Conservation (phyloP, 2,888 invertebrate species). For the Eudemis profundana region DNA sequence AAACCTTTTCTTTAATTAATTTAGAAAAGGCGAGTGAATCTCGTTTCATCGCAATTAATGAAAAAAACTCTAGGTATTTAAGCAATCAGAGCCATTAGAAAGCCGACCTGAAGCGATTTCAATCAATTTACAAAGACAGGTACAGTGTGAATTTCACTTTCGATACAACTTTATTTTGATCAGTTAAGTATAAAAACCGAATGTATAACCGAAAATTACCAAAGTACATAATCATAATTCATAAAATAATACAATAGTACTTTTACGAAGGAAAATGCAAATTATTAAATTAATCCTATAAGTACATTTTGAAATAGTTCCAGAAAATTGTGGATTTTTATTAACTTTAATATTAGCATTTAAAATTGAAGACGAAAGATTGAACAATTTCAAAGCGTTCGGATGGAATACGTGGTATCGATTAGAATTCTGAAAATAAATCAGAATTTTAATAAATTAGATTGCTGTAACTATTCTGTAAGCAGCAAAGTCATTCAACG, state of each 20-base stretch:
- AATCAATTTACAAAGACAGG: not conserved
- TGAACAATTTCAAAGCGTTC: not conserved
- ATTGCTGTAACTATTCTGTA: too few species aligned
- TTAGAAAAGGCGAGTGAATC: slow-evolving; percentile 10
- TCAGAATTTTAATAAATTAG: not conserved
- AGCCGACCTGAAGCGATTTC: not conserved
- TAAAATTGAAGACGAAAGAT: not conserved
- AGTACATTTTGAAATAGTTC: not conserved
- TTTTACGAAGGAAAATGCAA: too few species aligned
- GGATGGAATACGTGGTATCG: not conserved
- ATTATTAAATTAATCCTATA: not conserved
- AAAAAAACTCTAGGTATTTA: slow-evolving; percentile 8
- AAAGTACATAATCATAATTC: not conserved
- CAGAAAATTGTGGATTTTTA: not conserved
- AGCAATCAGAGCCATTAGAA: slow-evolving; percentile 13
- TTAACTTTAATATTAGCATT: not conserved
- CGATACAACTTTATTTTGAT: too few species aligned
- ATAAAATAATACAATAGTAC: not conserved
- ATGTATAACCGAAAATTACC: too few species aligned
- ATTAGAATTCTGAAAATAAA: too few species aligned
- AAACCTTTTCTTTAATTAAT: slow-evolving; percentile 3
- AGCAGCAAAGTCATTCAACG: too few species aligned
- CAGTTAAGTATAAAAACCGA: too few species aligned
- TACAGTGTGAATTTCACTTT: not conserved
- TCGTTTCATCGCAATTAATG: slow-evolving; percentile 21